These are phyloP conservation scores for Helleia helle DNA, from an alignment of 2,888 invertebrate genomes.

Conservation along the genomic window DNA sequence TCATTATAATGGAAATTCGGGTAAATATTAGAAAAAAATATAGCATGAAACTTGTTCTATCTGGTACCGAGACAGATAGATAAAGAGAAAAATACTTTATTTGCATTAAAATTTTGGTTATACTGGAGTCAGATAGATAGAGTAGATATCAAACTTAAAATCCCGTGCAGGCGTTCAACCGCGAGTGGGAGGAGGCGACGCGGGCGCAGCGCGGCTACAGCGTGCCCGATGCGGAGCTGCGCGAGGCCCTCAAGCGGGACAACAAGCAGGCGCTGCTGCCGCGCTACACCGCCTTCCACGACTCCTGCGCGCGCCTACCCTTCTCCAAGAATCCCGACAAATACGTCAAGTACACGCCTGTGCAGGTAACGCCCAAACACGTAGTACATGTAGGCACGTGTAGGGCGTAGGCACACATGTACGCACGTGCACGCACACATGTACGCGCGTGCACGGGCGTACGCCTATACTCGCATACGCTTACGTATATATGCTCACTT, in stretches of 20 bases:
- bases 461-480: too few relatives aligned
- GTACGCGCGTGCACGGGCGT: neutral
- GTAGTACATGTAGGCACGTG: neutral
- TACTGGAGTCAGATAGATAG: too few relatives aligned
- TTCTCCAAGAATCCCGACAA: constrained; percentile 96
- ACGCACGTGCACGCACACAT: too few relatives aligned
- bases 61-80: too few relatives aligned
- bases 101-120: too few relatives aligned
- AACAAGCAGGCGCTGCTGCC: constrained; percentile 92
- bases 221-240: constrained; percentile 92
- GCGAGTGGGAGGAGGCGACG: constrained; percentile 93
- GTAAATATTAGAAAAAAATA: too few relatives aligned
- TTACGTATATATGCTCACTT: neutral
- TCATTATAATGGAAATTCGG: too few relatives aligned
- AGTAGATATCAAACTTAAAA: too few relatives aligned
- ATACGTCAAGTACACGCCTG: constrained; percentile 91
- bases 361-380: too few relatives aligned
- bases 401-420: neutral
- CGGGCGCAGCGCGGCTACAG: constrained; percentile 91
- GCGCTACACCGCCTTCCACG: constrained; percentile 86
- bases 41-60: too few relatives aligned
- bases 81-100: too few relatives aligned
- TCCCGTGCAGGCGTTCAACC: constrained; percentile 87
- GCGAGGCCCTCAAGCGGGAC: constrained; percentile 90
- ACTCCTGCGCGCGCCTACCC: constrained; percentile 79